Conservation (phyloP, 2,113 vertebrate genomes). For the Antechinus flavipes region DNA sequence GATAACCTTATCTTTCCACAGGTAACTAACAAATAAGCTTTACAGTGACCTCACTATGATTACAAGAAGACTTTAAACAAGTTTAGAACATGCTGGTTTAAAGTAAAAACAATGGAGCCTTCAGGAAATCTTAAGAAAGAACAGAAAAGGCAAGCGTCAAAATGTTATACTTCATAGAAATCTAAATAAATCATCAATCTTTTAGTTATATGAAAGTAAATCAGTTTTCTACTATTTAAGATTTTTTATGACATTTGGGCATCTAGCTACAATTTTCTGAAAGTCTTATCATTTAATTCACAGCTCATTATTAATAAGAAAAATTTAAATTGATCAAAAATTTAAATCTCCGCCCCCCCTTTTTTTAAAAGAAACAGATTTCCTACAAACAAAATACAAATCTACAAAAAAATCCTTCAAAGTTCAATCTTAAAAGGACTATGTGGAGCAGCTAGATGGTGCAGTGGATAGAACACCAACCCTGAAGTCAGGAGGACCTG, state of each 20-base stretch:
- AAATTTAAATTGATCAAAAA: constrained; percentile 13
- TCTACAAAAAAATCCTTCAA: neutral
- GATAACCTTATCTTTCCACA: constrained; percentile 67
- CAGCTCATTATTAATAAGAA: neutral
- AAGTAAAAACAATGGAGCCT: constrained; percentile 30
- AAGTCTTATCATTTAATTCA: constrained; percentile 10
- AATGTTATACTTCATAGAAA: neutral
- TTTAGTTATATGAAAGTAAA: neutral
- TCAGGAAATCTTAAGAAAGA: neutral
- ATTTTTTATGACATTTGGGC: constrained; percentile 10
- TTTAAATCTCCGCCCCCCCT: neutral
- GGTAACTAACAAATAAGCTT: constrained; percentile 75
- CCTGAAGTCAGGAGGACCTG: too few relatives aligned
- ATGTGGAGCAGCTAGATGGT: too few relatives aligned
- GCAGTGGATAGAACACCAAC: too few relatives aligned
- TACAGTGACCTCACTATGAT: constrained; percentile 48
- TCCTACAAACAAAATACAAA: constrained; percentile 2
- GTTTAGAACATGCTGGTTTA: neutral
- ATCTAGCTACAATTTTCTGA: neutral
- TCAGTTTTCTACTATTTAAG: constrained; percentile 4
- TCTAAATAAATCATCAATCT: neutral
- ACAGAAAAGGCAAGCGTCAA: constrained; percentile 19
- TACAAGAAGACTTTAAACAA: constrained; percentile 59
- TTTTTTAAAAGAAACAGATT: neutral
- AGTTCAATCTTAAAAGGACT: neutral